These are phyloP conservation scores for Eutrigla gurnardus DNA, from an alignment of 2,797 vertebrate genomes.

Conservation along the genomic window DNA sequence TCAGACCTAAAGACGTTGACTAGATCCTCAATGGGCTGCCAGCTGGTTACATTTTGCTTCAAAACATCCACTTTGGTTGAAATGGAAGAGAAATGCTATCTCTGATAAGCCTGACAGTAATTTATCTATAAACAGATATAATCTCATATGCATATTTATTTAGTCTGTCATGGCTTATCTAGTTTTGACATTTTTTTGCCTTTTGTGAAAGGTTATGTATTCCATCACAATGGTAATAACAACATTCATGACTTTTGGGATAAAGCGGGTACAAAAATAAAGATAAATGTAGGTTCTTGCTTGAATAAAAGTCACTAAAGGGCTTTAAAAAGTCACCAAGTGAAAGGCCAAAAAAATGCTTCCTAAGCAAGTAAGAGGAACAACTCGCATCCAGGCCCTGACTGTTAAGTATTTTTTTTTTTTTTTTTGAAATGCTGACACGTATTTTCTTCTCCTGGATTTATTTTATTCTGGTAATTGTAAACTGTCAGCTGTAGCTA, in stretches of 20 bases:
- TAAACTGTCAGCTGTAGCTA: constrained; percentile 3
- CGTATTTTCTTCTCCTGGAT: background rate
- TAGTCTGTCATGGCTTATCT: background rate
- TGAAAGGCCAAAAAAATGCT: background rate
- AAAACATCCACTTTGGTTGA: background rate
- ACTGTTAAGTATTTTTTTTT: background rate
- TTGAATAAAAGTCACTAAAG: background rate
- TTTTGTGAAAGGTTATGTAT: background rate
- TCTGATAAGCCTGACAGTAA: background rate
- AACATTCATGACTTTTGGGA: background rate
- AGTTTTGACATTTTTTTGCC: background rate
- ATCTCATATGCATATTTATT: background rate
- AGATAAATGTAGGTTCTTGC: background rate
- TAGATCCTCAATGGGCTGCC: too few species aligned
- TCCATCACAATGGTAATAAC: background rate
- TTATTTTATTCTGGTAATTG: constrained; percentile 12
- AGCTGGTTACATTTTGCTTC: background rate
- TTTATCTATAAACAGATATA: background rate
- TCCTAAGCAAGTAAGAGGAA: background rate
- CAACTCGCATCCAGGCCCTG: background rate
- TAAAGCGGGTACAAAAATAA: background rate
- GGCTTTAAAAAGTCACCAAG: background rate
- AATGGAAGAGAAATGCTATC: constrained; percentile 10
- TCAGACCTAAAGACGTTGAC: background rate
- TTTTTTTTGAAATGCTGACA: constrained; percentile 10